A percentile compares a stretch with the other conserved stretches of the same genome.
Evolutionary conservation across 2,888 invertebrate genomes (phyloP).

Genomic region (Cataglyphis rosenhaueri): DNA sequence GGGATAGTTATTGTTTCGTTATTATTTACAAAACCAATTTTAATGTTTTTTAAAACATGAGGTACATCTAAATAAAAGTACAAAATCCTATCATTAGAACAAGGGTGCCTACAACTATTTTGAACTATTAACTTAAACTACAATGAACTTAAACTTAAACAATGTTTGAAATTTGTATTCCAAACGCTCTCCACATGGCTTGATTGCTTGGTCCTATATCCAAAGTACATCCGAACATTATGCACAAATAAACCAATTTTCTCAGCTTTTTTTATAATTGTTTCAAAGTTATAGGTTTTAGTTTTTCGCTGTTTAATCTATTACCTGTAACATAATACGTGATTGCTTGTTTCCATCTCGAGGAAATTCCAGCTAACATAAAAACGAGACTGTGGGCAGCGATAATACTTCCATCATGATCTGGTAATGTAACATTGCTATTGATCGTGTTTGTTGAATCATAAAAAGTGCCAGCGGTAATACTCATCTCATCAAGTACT

Average conservation of each 20-base stretch:
- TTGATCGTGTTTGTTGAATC: neutral
- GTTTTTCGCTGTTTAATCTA: no score
- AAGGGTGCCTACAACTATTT: neutral
- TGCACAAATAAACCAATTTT: constrained; percentile 7
- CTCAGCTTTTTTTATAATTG: constrained; percentile 6
- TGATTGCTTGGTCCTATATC: constrained; percentile 5
- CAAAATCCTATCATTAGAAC: neutral
- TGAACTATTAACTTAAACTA: neutral
- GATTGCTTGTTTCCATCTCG: neutral
- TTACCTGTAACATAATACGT: neutral
- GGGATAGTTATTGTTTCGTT: neutral
- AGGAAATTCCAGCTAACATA: neutral
- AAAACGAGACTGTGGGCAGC: neutral
- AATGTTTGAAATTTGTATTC: constrained; percentile 1
- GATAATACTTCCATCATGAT: neutral
- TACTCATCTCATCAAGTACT: neutral
- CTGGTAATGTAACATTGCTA: neutral
- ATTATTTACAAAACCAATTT: neutral
- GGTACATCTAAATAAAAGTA: neutral
- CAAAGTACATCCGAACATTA: neutral
- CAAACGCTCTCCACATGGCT: constrained; percentile 4
- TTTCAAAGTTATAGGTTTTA: neutral
- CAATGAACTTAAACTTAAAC: neutral
- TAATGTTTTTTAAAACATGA: constrained; percentile 1
- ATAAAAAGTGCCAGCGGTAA: neutral